Evolutionary conservation across 2,888 invertebrate genomes (phyloP).

Genomic region (Cephus rjabovi): DNA sequence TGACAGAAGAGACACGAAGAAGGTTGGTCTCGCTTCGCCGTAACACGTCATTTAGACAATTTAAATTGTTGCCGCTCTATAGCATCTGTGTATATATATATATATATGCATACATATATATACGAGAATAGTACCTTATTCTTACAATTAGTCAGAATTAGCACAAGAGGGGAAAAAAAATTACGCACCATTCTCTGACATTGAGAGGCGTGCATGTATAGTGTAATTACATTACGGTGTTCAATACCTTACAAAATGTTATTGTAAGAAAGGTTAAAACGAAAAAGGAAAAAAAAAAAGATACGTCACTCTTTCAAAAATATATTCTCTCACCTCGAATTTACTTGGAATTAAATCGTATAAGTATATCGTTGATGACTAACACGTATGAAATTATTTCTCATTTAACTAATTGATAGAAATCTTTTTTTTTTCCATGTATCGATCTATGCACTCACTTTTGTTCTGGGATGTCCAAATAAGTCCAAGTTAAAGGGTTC

Average conservation of each 20-base stretch:
- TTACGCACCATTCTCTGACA: not conserved
- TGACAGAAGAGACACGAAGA: not conserved
- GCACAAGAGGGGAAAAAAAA: not conserved
- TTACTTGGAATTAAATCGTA: not conserved
- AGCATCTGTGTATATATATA: not conserved
- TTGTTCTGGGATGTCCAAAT: not conserved
- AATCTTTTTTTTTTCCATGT: not conserved
- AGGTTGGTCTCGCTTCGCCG: not conserved
- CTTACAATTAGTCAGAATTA: not conserved
- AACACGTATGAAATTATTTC: not conserved
- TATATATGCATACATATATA: not conserved
- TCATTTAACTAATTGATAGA: not conserved
- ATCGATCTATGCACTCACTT: not conserved
- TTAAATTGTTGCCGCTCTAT: not conserved
- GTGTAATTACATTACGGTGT: not conserved
- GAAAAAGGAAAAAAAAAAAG: not conserved
- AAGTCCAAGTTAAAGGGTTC: not conserved
- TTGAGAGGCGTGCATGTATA: not conserved
- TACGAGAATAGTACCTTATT: constrained; percentile 1
- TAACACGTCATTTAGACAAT: constrained; percentile 4
- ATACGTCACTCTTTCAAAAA: not conserved
- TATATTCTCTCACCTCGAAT: not conserved
- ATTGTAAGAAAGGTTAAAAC: not conserved
- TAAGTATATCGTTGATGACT: not conserved
- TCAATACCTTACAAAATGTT: not conserved